Conservation (phyloP, 2,888 invertebrate genomes). For the Lasioglossum leucozonium region DNA sequence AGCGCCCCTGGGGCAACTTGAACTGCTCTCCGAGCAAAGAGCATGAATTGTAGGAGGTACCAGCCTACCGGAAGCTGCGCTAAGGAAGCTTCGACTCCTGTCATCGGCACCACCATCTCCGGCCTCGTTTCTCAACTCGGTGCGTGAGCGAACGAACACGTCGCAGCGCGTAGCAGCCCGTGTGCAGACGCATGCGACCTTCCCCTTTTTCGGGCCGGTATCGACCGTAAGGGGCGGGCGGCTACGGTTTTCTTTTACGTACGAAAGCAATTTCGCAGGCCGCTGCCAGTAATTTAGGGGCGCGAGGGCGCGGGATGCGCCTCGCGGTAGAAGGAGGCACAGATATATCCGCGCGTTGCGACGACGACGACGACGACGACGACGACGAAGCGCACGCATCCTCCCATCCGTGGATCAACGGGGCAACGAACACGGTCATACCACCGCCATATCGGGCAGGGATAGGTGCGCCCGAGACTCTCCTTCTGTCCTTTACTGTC, state of each 20-base stretch:
- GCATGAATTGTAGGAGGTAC: background rate
- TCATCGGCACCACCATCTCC: slow-evolving; percentile 27
- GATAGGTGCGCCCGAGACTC: background rate
- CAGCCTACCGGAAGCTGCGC: background rate
- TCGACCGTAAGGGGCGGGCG: slow-evolving; percentile 62
- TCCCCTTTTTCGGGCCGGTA: slow-evolving; percentile 63
- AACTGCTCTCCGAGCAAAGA: background rate
- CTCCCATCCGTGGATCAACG: slow-evolving; percentile 62
- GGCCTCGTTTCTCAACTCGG: slow-evolving; percentile 3
- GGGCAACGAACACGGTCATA: slow-evolving; percentile 7
- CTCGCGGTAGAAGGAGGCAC: slow-evolving; percentile 21
- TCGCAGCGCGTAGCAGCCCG: slow-evolving; percentile 31
- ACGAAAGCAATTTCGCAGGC: slow-evolving; percentile 76
- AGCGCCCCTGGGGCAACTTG: no score
- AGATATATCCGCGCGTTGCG: slow-evolving; percentile 49
- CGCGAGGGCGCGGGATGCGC: slow-evolving; percentile 58
- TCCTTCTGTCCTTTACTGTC: background rate
- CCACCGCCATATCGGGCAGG: background rate
- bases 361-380: slow-evolving; percentile 42
- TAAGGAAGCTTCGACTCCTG: background rate
- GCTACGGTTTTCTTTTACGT: slow-evolving; percentile 75
- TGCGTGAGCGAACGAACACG: slow-evolving; percentile 15
- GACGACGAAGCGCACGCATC: slow-evolving; percentile 68
- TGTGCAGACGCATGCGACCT: slow-evolving; percentile 63
- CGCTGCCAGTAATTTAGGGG: slow-evolving; percentile 77